phyloP scores from a whole-genome alignment of 1,140 invertebrate genomes.

The Eriosoma lanigerum region DNA sequence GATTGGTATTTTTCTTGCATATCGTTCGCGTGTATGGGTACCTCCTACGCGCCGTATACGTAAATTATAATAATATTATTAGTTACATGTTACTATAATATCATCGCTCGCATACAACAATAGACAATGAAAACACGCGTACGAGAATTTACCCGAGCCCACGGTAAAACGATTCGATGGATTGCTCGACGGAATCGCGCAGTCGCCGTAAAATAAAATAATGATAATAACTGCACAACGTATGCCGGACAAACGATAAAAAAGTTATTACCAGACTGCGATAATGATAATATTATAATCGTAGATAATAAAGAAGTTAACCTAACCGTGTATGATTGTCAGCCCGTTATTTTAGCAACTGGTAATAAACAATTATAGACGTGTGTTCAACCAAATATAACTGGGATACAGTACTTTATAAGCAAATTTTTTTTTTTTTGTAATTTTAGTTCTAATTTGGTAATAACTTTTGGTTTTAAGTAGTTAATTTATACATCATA shows the following conservation, averaged over 20 bases:
- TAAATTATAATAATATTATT: too few species aligned
- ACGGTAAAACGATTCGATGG: slow-evolving; percentile 13
- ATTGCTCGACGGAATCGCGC: slow-evolving; percentile 7
- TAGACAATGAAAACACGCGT: slow-evolving; percentile 2
- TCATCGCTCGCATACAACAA: background rate
- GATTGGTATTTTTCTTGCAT: background rate
- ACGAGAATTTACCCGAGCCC: background rate
- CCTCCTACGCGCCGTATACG: background rate
- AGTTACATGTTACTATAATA: too few species aligned
- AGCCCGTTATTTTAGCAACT: too few species aligned
- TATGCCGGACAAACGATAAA: background rate
- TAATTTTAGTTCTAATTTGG: too few species aligned
- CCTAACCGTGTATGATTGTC: too few species aligned
- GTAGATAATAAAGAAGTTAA: too few species aligned
- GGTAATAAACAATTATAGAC: too few species aligned
- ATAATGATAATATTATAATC: background rate
- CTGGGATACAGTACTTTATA: too few species aligned
- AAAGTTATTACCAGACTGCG: background rate
- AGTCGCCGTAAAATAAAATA: background rate
- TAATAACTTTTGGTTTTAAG: too few species aligned
- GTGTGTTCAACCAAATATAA: too few species aligned
- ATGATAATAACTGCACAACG: slow-evolving; percentile 10
- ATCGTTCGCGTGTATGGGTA: background rate
- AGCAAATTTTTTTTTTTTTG: too few species aligned
- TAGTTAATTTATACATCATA: too few species aligned